These are phyloP conservation scores for Drosophila pruinosa DNA, from an alignment of 1,140 invertebrate species.

Conservation along the genomic window DNA sequence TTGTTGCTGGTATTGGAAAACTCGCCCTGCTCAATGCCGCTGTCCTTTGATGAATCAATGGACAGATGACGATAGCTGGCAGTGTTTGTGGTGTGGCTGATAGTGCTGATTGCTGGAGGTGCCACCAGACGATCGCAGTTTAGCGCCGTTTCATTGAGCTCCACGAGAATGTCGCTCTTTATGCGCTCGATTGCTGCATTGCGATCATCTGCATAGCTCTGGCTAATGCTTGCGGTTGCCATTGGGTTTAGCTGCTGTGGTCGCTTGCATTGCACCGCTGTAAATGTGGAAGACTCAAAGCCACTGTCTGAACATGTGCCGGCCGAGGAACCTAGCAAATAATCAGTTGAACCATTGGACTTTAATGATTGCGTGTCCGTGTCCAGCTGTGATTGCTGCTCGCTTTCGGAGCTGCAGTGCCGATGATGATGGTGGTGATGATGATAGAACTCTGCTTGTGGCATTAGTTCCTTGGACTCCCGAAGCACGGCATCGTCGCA, in stretches of 20 bases:
- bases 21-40: constrained; percentile 75
- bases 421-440: constrained; percentile 44
- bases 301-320: constrained; percentile 76
- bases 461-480: constrained; percentile 65
- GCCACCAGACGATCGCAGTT: constrained; percentile 37
- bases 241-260: constrained; percentile 5
- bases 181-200: constrained; percentile 67
- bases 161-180: constrained; percentile 65
- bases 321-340: constrained; percentile 59
- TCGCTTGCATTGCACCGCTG: constrained; percentile 30
- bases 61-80: constrained; percentile 67
- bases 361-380: constrained; percentile 75
- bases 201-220: constrained; percentile 42
- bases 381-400: constrained; percentile 59
- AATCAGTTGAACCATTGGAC: constrained; percentile 67
- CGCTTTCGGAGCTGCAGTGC: constrained; percentile 48
- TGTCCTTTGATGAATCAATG: constrained; percentile 78
- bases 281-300: constrained; percentile 79
- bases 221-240: background rate
- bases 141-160: constrained; percentile 57
- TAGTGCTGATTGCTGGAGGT: background rate
- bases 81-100: background rate
- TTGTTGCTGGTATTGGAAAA: constrained; percentile 43
- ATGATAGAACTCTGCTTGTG: constrained; percentile 34
- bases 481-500: constrained; percentile 58